Evolutionary conservation across 2,797 vertebrate species (phyloP).

Genomic region (Anguilla marmorata): DNA sequence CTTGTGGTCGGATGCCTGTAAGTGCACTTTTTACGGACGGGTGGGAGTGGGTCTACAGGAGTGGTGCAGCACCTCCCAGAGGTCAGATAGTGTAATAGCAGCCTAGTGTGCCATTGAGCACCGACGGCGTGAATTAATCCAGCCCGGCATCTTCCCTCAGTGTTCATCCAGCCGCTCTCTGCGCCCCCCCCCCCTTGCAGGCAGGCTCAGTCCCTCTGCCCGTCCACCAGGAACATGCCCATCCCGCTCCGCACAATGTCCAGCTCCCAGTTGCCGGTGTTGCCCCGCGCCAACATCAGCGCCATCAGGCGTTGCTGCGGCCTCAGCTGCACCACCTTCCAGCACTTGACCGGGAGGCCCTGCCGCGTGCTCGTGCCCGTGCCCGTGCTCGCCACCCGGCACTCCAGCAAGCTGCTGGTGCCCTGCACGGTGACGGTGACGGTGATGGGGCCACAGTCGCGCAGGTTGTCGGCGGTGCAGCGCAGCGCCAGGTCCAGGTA

Average conservation of each 20-base stretch:
- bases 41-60: not conserved
- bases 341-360: not conserved
- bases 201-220: not conserved
- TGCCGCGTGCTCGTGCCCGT: not conserved
- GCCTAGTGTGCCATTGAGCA: not conserved
- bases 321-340: not conserved
- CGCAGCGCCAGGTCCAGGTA: slow-evolving; percentile 21
- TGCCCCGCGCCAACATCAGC: not conserved
- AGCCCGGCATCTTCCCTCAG: not conserved
- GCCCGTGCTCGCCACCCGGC: not conserved
- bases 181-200: not conserved
- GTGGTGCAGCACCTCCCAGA: not conserved
- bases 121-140: too few relatives aligned
- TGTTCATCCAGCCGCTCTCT: not conserved
- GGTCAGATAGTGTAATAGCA: not conserved
- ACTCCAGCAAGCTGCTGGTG: not conserved
- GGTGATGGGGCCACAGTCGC: not conserved
- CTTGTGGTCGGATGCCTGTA: not conserved
- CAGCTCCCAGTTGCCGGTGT: not conserved
- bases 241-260: not conserved
- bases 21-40: not conserved
- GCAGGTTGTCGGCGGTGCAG: not conserved
- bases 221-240: slow-evolving; percentile 19
- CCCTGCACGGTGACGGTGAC: not conserved
- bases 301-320: not conserved